A percentile compares a stretch with the other conserved stretches of the same genome.
Evolutionary conservation across 2,888 invertebrate species (phyloP).

Genomic region (Euproctis similis): DNA sequence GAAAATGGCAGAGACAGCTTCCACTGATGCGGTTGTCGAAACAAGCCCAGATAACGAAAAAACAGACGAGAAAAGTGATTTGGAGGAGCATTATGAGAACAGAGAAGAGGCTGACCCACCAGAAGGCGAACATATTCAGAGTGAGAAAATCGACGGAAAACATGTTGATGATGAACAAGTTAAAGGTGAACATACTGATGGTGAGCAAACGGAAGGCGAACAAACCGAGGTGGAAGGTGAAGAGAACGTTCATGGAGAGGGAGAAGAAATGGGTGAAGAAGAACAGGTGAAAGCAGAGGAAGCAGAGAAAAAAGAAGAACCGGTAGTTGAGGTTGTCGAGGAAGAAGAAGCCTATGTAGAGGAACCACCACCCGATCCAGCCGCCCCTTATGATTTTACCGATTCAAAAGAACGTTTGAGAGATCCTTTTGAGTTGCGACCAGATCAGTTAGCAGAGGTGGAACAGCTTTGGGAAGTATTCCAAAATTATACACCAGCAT

Average conservation of each 20-base stretch:
- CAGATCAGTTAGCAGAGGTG: constrained; percentile 59
- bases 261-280: constrained; percentile 25
- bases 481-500: constrained; percentile 61
- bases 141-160: constrained; percentile 6
- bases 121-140: constrained; percentile 4
- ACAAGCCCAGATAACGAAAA: neutral
- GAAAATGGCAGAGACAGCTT: constrained; percentile 4
- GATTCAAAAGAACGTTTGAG: constrained; percentile 55
- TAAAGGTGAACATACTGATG: constrained; percentile 10
- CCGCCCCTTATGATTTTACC: constrained; percentile 52
- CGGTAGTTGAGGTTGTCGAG: constrained; percentile 33
- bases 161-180: neutral
- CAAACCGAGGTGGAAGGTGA: constrained; percentile 1
- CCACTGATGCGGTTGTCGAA: constrained; percentile 9
- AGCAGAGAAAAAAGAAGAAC: constrained; percentile 21
- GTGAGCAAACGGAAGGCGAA: constrained; percentile 13
- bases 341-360: constrained; percentile 47
- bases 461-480: constrained; percentile 58
- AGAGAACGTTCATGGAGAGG: constrained; percentile 6
- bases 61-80: constrained; percentile 12
- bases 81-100: constrained; percentile 8
- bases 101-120: constrained; percentile 13
- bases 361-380: constrained; percentile 58
- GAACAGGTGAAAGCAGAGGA: constrained; percentile 17
- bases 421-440: constrained; percentile 47